Conservation (phyloP, 2,113 vertebrate species). For the Setophaga coronata region DNA sequence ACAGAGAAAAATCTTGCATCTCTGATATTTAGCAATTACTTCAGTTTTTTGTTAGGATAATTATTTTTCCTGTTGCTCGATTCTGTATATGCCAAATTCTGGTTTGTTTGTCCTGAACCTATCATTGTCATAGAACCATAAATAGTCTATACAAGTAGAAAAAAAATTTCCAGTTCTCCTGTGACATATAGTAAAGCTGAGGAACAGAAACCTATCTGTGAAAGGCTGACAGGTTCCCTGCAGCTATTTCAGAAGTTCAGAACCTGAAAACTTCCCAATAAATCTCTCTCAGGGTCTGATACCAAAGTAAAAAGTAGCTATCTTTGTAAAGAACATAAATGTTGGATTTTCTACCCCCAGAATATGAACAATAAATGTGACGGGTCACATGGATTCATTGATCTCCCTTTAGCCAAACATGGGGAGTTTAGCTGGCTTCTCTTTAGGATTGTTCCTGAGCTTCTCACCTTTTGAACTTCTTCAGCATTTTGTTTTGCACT, state of each 20-base stretch:
- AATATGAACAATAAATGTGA: not conserved
- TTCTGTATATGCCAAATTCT: not conserved
- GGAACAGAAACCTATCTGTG: not conserved
- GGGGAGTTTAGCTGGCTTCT: not conserved
- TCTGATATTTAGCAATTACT: not conserved
- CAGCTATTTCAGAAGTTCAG: not conserved
- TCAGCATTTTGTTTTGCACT: slow-evolving; percentile 77
- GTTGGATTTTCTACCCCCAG: not conserved
- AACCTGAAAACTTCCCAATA: not conserved
- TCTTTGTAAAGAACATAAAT: not conserved
- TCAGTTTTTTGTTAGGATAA: not conserved
- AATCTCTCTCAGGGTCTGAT: not conserved
- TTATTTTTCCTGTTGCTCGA: not conserved
- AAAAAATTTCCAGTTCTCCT: not conserved
- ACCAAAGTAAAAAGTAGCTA: not conserved
- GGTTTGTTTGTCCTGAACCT: not conserved
- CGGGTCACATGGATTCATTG: fast-evolving
- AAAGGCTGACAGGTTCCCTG: not conserved
- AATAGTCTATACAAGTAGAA: not conserved
- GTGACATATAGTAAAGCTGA: not conserved
- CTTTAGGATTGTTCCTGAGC: not conserved
- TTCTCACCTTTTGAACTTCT: slow-evolving; percentile 82
- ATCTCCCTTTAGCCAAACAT: not conserved
- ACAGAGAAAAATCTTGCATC: not conserved
- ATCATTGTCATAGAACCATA: not conserved